A percentile compares a stretch with the other conserved stretches of the same genome.
Evolutionary conservation across 2,113 vertebrate genomes (phyloP).

Genomic region (Oryzias woworae): DNA sequence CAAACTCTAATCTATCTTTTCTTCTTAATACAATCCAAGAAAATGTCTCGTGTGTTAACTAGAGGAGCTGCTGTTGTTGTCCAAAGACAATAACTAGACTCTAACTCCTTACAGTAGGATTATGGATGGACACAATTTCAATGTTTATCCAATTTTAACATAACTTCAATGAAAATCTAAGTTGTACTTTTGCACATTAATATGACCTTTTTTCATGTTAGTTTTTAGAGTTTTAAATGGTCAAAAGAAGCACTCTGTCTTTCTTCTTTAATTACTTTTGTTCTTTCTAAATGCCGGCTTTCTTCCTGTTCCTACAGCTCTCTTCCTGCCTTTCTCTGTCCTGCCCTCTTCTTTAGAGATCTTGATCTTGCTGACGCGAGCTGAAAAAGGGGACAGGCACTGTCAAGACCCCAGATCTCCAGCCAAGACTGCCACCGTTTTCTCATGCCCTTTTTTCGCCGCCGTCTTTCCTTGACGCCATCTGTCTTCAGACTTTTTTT

Average conservation of each 20-base stretch:
- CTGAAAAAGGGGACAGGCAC: constrained; percentile 26
- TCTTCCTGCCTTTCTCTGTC: constrained; percentile 30
- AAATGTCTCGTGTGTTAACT: too few species aligned
- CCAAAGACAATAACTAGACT: too few species aligned
- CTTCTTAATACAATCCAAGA: too few species aligned
- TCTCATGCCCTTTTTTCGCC: constrained; percentile 41
- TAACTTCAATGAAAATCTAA: too few species aligned
- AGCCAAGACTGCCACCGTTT: constrained; percentile 41
- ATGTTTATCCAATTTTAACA: too few species aligned
- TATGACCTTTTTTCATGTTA: too few species aligned
- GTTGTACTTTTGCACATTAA: too few species aligned
- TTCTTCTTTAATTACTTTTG: neutral
- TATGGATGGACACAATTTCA: too few species aligned
- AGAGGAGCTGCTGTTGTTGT: too few species aligned
- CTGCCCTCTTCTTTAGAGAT: constrained; percentile 41
- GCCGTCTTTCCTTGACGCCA: constrained; percentile 24
- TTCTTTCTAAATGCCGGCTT: constrained; percentile 8
- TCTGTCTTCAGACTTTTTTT: constrained; percentile 21
- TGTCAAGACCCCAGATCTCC: constrained; percentile 48
- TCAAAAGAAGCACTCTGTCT: neutral
- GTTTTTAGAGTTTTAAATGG: too few species aligned
- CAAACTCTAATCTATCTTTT: too few species aligned
- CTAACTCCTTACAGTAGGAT: too few species aligned
- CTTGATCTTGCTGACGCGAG: constrained; percentile 44
- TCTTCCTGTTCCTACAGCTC: constrained; percentile 20